Evolutionary conservation across 2,888 invertebrate genomes (phyloP).

Genomic region (Oscheius sp.): DNA sequence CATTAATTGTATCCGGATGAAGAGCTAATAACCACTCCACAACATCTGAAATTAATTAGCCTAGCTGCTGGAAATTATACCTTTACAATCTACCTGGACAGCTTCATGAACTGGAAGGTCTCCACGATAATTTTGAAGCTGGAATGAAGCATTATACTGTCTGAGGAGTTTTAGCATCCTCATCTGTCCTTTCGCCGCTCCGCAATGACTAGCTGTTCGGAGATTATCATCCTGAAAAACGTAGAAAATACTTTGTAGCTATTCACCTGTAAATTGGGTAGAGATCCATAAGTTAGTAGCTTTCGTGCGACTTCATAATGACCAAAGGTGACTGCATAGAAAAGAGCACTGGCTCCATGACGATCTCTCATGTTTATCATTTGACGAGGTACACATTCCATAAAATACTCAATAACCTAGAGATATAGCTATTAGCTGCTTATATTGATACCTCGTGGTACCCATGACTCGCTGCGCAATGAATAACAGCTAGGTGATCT

Average conservation of each 20-base stretch:
- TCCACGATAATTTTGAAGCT: constrained; percentile 89
- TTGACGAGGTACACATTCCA: constrained; percentile 31
- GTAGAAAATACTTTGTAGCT: constrained; percentile 70
- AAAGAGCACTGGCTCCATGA: constrained; percentile 76
- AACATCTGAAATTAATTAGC: constrained; percentile 75
- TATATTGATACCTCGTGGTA: constrained; percentile 81
- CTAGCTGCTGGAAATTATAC: constrained; percentile 57
- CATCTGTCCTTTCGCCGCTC: constrained; percentile 78
- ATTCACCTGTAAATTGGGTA: constrained; percentile 84
- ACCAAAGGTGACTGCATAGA: constrained; percentile 94
- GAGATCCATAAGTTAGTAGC: constrained; percentile 86
- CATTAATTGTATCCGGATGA: constrained; percentile 83
- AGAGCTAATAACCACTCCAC: constrained; percentile 87
- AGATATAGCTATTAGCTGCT: background rate
- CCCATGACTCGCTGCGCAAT: constrained; percentile 95
- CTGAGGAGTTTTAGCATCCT: constrained; percentile 84
- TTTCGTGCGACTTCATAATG: constrained; percentile 91
- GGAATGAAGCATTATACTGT: constrained; percentile 85
- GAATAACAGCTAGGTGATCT: constrained; percentile 92
- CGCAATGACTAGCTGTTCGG: constrained; percentile 66
- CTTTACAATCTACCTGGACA: constrained; percentile 85
- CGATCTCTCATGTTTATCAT: constrained; percentile 45
- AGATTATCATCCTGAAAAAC: constrained; percentile 58
- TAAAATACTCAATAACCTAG: constrained; percentile 43
- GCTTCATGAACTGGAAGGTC: constrained; percentile 96